Conservation (phyloP, 2,888 invertebrate species). For the Netelia fuscicornis region DNA sequence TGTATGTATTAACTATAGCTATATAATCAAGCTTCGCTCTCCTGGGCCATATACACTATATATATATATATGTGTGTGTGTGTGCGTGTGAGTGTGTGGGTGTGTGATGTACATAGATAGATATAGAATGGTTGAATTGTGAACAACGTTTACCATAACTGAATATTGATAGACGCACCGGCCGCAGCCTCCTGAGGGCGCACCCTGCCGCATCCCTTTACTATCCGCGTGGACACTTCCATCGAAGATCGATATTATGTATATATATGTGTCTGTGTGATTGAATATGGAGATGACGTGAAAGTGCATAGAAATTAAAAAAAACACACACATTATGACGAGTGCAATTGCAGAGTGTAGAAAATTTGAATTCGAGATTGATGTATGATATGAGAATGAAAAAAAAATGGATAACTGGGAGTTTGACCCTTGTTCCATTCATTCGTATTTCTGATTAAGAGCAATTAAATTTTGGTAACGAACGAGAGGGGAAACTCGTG, state of each 20-base stretch:
- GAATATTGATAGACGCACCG: constrained; percentile 71
- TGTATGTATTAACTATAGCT: constrained; percentile 10
- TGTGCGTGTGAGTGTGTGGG: not conserved
- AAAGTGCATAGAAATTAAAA: not conserved
- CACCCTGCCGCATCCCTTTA: not conserved
- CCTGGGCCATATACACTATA: not conserved
- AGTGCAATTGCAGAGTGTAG: not conserved
- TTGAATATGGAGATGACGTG: not conserved
- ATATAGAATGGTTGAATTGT: constrained; percentile 21
- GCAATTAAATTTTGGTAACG: not conserved
- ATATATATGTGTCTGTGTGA: not conserved
- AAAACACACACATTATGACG: not conserved
- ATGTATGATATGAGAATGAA: not conserved
- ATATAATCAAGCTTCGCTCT: constrained; percentile 47
- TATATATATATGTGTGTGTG: not conserved
- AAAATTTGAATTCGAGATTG: too few relatives aligned
- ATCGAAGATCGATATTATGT: constrained; percentile 1
- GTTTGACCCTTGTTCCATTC: too few relatives aligned
- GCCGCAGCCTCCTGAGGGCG: constrained; percentile 55
- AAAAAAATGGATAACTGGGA: not conserved
- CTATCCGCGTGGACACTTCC: constrained; percentile 8
- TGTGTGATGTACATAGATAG: constrained; percentile 9
- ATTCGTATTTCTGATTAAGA: too few relatives aligned
- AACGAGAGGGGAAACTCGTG: not conserved
- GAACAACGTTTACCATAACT: constrained; percentile 71